Conservation (phyloP, 2,797 vertebrate genomes). For the Ceryle rudis region DNA sequence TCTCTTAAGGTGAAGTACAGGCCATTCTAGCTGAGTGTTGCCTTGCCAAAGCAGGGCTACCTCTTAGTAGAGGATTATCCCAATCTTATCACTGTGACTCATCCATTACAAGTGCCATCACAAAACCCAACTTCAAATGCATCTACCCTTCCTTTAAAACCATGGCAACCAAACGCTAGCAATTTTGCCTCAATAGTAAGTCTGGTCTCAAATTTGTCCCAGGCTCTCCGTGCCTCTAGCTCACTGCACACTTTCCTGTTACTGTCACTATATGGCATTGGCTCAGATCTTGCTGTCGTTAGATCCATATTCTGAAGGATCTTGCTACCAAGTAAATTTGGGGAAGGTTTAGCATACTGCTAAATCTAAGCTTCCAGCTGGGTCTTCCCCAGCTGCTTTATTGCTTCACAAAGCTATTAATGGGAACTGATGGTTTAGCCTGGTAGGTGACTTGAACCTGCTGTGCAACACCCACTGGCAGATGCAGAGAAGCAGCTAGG, state of each 20-base stretch:
- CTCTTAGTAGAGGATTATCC: background rate
- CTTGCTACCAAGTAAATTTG: background rate
- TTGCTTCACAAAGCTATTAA: background rate
- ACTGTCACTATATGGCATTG: background rate
- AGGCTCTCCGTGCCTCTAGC: background rate
- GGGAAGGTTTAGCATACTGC: background rate
- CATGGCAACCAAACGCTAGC: background rate
- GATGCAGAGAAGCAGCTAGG: background rate
- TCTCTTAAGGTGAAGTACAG: background rate
- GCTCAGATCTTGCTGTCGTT: background rate
- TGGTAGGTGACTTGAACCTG: background rate
- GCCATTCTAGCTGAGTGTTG: background rate
- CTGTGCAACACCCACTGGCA: background rate
- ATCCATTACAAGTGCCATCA: background rate
- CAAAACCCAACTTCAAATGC: background rate
- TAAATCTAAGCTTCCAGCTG: background rate
- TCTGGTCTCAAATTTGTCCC: background rate
- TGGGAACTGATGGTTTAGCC: rapidly evolving
- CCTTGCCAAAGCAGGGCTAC: background rate
- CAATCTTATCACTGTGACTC: background rate
- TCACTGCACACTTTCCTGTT: background rate
- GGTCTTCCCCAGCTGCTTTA: background rate
- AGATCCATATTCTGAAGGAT: background rate
- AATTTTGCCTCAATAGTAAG: background rate
- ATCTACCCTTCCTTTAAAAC: background rate